Evolutionary conservation across 2,113 vertebrate species (phyloP).

Genomic region (Gyps fulvus): DNA sequence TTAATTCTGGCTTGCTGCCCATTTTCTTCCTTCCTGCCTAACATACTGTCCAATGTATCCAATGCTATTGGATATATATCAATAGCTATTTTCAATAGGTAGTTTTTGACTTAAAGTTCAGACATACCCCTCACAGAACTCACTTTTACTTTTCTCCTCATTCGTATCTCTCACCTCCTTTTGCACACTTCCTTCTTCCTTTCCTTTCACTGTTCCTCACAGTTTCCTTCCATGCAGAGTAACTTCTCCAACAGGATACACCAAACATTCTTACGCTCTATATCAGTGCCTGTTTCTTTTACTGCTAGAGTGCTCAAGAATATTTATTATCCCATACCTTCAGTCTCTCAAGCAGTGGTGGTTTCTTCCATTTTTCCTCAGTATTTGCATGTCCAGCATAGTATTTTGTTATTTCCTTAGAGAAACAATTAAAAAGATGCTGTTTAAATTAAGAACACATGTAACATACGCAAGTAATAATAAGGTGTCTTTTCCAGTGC

Average conservation of each 20-base stretch:
- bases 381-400: constrained; percentile 72
- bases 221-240: not conserved
- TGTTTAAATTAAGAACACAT: not conserved
- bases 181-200: not conserved
- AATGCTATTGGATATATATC: not conserved
- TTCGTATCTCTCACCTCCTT: not conserved
- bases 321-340: constrained; percentile 77
- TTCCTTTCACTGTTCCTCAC: not conserved
- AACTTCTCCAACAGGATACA: not conserved
- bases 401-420: constrained; percentile 84
- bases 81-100: not conserved
- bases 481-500: not conserved
- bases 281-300: not conserved
- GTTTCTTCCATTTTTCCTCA: constrained; percentile 82
- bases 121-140: not conserved
- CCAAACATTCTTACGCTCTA: not conserved
- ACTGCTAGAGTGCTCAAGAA: not conserved
- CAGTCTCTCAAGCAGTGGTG: constrained; percentile 80
- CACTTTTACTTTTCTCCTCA: not conserved
- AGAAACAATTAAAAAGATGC: not conserved
- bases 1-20: not conserved
- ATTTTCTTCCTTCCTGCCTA: not conserved
- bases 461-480: not conserved
- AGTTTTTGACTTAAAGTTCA: not conserved
- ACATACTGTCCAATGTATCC: not conserved